These are phyloP conservation scores for Euplexia lucipara DNA, from an alignment of 2,888 invertebrate genomes.

Conservation along the genomic window DNA sequence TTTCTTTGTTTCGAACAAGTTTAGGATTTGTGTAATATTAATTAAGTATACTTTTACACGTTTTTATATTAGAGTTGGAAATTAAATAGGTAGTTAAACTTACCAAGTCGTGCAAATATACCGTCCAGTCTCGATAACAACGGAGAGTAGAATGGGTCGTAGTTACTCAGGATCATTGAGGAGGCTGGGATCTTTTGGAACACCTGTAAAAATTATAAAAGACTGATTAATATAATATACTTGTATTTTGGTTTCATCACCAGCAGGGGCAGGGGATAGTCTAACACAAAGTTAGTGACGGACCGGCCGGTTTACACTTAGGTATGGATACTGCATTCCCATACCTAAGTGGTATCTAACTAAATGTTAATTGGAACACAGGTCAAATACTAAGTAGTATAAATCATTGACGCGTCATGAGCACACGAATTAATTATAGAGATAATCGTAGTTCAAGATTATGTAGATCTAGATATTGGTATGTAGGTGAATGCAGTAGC, in stretches of 20 bases:
- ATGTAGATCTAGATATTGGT: neutral
- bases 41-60: too few relatives aligned
- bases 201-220: slow-evolving; percentile 83
- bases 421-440: neutral
- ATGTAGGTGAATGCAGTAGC: neutral
- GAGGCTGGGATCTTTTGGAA: slow-evolving; percentile 97
- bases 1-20: too few relatives aligned
- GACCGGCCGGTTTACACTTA: too few relatives aligned
- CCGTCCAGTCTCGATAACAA: slow-evolving; percentile 95
- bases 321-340: too few relatives aligned
- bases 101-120: slow-evolving; percentile 93
- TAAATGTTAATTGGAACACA: slow-evolving; percentile 17
- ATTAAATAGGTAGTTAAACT: slow-evolving; percentile 30
- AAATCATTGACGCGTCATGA: neutral
- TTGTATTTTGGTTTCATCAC: neutral
- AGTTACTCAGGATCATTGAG: slow-evolving; percentile 95
- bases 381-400: slow-evolving; percentile 17
- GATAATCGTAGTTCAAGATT: slow-evolving; percentile 7
- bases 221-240: neutral
- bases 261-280: neutral
- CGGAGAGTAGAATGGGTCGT: slow-evolving; percentile 97
- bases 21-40: too few relatives aligned
- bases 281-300: too few relatives aligned
- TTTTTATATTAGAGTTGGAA: neutral
- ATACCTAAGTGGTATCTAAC: neutral